Evolutionary conservation across 2,797 vertebrate genomes (phyloP), one percentile per base, ranked within the genome.

Genomic region (Orestias chungarensis): DNA sequence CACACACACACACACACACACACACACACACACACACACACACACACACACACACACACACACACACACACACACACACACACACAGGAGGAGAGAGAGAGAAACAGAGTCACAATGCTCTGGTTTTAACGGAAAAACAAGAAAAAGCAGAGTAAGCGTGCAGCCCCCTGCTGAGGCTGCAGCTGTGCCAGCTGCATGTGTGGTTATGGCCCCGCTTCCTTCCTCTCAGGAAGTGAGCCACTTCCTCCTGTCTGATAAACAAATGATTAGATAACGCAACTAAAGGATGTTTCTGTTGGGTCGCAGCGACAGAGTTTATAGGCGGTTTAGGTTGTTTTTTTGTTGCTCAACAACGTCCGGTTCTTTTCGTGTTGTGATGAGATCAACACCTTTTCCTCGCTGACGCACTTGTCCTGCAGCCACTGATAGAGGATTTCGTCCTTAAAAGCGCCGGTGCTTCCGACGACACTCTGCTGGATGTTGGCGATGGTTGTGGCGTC

Each of bases 401-500:
- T 95, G 61, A 96, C 91, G 75, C 97, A 99, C 84, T 95, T 98
- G 77, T 99, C 98, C 81, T 95, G 94, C 8, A 99, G 95, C 97
- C 98, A 99, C 82, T 99, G 97, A 81, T 93, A 94, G 33, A 99
- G 91, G 83, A 99, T 96, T 89, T 99, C 98, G 40, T 99, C 98
- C 86, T 99, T 99, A 90, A 99, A 99, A 0, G 97, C 98, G 0
- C 98, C 98, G 0, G 97, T 99, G 86, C 98, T 99, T 47, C 98
- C 97, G 50, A 99, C 96, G 0, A 97, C 99, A 42, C 98, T 99
- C 88, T 99, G 97, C 33, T 99, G 98, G 87, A 99, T 99, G 93
- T 98, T 98, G 43, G 98, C 98, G 29, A 99, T 99, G 33, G 98
- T 99, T 25, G 95, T 97, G 81, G 98, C 98, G 6, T 99, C 97